Conservation (phyloP, 2,888 invertebrate genomes). For the Cataglyphis livida region DNA sequence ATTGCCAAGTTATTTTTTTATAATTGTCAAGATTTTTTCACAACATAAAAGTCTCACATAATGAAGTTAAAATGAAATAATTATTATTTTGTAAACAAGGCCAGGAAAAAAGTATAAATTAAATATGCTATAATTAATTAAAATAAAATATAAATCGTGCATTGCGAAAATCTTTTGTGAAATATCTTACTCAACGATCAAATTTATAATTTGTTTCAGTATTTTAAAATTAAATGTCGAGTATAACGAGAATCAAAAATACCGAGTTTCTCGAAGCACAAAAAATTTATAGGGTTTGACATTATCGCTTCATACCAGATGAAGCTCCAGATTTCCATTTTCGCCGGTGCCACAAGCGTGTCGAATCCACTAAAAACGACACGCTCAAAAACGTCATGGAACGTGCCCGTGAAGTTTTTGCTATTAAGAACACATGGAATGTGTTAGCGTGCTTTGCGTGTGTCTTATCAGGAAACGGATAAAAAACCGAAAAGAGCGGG, state of each 20-base stretch:
- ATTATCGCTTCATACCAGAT: conserved; percentile 29
- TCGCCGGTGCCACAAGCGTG: conserved; percentile 35
- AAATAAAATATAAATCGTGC: no score
- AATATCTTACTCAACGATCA: not conserved
- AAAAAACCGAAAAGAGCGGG: conserved; percentile 18
- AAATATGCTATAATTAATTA: no score
- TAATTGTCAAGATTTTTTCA: conserved; percentile 2
- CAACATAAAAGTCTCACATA: no score
- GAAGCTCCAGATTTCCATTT: conserved; percentile 47
- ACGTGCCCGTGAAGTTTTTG: conserved; percentile 37
- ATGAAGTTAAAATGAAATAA: not conserved
- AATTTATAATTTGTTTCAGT: not conserved
- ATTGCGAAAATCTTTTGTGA: not conserved
- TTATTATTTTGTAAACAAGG: not conserved
- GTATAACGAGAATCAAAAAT: not conserved
- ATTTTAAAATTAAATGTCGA: not conserved
- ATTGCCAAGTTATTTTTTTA: not conserved
- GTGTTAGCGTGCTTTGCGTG: conserved; percentile 46
- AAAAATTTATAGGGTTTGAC: conserved; percentile 33
- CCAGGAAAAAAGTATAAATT: not conserved
- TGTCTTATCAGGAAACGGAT: not conserved
- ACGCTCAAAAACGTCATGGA: conserved; percentile 41
- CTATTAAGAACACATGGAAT: conserved; percentile 20
- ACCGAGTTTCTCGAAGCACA: conserved; percentile 9
- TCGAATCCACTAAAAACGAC: conserved; percentile 45